These are phyloP conservation scores for Scelioninae gen. 1 DNA, from an alignment of 2,888 invertebrate genomes.

Conservation along the genomic window DNA sequence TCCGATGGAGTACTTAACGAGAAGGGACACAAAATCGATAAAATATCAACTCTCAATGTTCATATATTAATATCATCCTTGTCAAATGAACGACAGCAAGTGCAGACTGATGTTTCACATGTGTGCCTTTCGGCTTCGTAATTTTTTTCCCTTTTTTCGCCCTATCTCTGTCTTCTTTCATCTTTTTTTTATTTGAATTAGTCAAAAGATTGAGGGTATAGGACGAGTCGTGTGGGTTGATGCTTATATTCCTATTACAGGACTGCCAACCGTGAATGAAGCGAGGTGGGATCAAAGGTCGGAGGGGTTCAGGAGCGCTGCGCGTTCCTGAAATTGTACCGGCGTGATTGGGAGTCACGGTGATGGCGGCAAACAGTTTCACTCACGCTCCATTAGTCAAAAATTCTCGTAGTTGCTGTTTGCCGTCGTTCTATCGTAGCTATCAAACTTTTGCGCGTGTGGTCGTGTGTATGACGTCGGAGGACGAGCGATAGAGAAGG, in stretches of 20 bases:
- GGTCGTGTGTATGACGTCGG: slow-evolving; percentile 59
- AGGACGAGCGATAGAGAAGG: slow-evolving; percentile 23
- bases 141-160: neutral
- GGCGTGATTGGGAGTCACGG: slow-evolving; percentile 75
- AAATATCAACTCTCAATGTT: slow-evolving; percentile 41
- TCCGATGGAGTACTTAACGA: slow-evolving; percentile 49
- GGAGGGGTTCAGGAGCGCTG: slow-evolving; percentile 48
- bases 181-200: slow-evolving; percentile 51
- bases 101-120: neutral
- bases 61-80: slow-evolving; percentile 52
- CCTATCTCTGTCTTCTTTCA: too few species aligned
- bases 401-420: slow-evolving; percentile 71
- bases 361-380: slow-evolving; percentile 79
- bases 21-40: slow-evolving; percentile 60
- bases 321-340: slow-evolving; percentile 73
- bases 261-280: slow-evolving; percentile 46
- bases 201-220: slow-evolving; percentile 44
- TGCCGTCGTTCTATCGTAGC: slow-evolving; percentile 70
- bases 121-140: slow-evolving; percentile 19
- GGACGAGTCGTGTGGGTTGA: slow-evolving; percentile 51
- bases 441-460: slow-evolving; percentile 65
- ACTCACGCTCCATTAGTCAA: slow-evolving; percentile 81
- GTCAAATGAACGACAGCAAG: slow-evolving; percentile 19
- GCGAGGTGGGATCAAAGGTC: slow-evolving; percentile 67
- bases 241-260: slow-evolving; percentile 65